Evolutionary conservation across 1,140 invertebrate genomes (phyloP).

Genomic region (Spodoptera frugiperda): DNA sequence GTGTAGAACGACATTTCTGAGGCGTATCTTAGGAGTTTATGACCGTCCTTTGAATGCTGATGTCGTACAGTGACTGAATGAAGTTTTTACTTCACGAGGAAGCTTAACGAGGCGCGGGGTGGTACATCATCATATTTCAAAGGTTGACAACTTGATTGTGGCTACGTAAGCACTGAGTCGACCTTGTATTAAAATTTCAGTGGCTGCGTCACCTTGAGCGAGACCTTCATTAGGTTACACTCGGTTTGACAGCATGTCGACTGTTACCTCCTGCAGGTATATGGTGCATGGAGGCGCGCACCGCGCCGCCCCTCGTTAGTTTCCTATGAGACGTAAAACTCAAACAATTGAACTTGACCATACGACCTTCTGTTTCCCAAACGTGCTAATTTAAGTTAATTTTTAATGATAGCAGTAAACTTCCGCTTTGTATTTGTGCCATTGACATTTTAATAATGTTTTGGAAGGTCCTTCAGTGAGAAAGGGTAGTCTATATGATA

Average conservation of each 20-base stretch:
- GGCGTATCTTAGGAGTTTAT: slow-evolving; percentile 27
- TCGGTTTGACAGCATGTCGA: slow-evolving; percentile 35
- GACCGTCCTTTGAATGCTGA: slow-evolving; percentile 36
- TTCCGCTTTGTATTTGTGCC: neutral
- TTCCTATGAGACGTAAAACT: slow-evolving; percentile 17
- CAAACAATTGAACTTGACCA: slow-evolving; percentile 32
- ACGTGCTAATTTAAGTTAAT: neutral
- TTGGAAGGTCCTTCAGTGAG: no score
- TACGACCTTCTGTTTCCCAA: slow-evolving; percentile 3
- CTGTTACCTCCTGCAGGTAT: slow-evolving; percentile 6
- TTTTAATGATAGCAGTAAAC: neutral
- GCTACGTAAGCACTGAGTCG: slow-evolving; percentile 66
- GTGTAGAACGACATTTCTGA: slow-evolving; percentile 71
- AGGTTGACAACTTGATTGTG: slow-evolving; percentile 77
- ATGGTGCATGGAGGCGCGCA: neutral
- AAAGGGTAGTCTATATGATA: no score
- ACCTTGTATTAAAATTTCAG: slow-evolving; percentile 74
- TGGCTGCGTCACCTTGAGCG: slow-evolving; percentile 74
- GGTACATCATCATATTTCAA: slow-evolving; percentile 72
- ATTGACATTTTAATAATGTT: no score
- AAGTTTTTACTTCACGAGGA: slow-evolving; percentile 50
- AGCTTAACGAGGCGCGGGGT: slow-evolving; percentile 56
- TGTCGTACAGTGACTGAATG: slow-evolving; percentile 46
- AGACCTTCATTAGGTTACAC: slow-evolving; percentile 59
- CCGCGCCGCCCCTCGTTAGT: neutral